These are phyloP conservation scores for Eupithecia inturbata DNA, from an alignment of 2,888 invertebrate species.

Conservation along the genomic window DNA sequence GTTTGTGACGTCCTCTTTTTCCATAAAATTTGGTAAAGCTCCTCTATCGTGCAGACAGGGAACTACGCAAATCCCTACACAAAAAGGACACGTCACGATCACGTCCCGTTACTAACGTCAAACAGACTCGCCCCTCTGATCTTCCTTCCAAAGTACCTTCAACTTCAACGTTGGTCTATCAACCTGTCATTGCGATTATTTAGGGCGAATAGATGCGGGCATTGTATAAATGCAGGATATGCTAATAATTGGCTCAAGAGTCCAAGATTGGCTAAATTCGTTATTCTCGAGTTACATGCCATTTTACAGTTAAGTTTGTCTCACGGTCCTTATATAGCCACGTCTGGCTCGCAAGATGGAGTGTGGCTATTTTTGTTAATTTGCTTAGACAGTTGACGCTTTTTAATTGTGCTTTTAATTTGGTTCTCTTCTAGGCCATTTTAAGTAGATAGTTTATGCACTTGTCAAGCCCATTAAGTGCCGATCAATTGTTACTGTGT, in stretches of 20 bases:
- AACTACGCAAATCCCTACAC: too few species aligned
- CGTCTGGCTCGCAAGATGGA: not conserved
- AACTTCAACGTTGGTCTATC: constrained; percentile 25
- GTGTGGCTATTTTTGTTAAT: constrained; percentile 8
- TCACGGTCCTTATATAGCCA: constrained; percentile 42
- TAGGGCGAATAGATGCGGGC: constrained; percentile 55
- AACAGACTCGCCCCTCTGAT: too few species aligned
- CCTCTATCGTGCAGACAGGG: too few species aligned
- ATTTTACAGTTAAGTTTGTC: constrained; percentile 34
- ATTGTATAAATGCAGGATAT: constrained; percentile 71
- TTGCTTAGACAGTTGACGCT: constrained; percentile 17
- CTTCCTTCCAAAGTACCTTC: constrained; percentile 13
- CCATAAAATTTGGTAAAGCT: too few species aligned
- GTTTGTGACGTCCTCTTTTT: too few species aligned
- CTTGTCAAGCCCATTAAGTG: too few species aligned
- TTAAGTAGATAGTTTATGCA: not conserved
- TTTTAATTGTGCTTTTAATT: not conserved
- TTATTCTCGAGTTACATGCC: constrained; percentile 44
- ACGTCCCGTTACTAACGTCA: too few species aligned
- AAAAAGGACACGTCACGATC: too few species aligned
- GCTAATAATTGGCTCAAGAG: constrained; percentile 78
- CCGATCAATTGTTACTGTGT: too few species aligned
- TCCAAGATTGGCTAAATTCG: constrained; percentile 63
- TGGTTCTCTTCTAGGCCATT: not conserved
- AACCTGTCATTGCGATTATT: constrained; percentile 27